Base-by-base conservation (phyloP, 2,113 vertebrate species). In the Calypte anna region DNA sequence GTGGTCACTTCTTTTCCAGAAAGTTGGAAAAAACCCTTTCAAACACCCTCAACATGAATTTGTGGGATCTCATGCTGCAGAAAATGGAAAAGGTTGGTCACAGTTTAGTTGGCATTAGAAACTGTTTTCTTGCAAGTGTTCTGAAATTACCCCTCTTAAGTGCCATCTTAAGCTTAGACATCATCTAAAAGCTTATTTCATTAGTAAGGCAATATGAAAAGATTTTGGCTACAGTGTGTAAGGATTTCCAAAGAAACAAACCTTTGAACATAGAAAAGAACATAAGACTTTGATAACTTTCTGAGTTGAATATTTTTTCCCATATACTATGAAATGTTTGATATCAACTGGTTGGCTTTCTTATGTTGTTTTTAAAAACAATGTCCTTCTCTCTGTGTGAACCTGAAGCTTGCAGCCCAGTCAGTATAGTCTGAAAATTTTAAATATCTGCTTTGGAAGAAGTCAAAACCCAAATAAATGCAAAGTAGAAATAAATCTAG, bases 401-500 rank as follows among this genome's bases (percentile, higher is more conserved):
- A 43, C 38, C 57, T 78, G 27, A 7, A 40, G 54, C 12, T 12
- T 31, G 30, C 54, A 67, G 23, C 21, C 54, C 27, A 28, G 23
- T 69, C 24, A 62, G 51, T 67, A 54, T n/a, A 76, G 86, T 62
- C 82, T 81, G 68, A 94, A n/a, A 77, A 91, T 83, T 91, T 91
- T 75, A 84, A 80, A 61, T 75, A 69, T 67, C 90, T 94, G 80
- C 50, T 84, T 33, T 82, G 84, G 87, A 88, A 82, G 61, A 8
- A 82, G 61, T 43, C 61, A 84, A 70, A 63, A 25, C 54, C 21
- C 58, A 84, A 90, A 91, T 90, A 77, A 96, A 82, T 90, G 6
- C 85, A 80, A 96, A 94, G 84, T 91, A 92, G 96, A 93, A 83
- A 88, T 77, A 82, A 88, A 96, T 36, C 10, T 36, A 30, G 38